These are phyloP conservation scores for Chymomyza procnemis DNA, from an alignment of 2,888 invertebrate genomes.

Conservation along the genomic window DNA sequence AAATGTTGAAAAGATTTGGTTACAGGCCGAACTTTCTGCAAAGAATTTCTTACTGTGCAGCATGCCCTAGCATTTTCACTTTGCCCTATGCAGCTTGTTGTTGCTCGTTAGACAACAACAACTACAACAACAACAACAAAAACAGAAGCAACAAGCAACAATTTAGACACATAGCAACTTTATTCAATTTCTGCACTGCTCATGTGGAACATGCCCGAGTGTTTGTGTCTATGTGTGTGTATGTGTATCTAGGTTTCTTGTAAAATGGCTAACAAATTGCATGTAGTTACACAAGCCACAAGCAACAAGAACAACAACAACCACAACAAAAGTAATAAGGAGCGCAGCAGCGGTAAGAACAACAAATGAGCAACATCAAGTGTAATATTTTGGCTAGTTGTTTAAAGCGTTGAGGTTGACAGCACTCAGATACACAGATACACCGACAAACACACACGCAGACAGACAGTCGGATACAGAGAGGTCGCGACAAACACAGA, in stretches of 20 bases:
- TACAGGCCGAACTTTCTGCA: neutral
- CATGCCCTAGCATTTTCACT: neutral
- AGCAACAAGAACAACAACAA: slow-evolving; percentile 9
- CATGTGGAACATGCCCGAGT: slow-evolving; percentile 30
- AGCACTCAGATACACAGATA: neutral
- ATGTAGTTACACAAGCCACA: slow-evolving; percentile 55
- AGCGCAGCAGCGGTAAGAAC: slow-evolving; percentile 17
- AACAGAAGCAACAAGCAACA: slow-evolving; percentile 7
- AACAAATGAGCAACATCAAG: slow-evolving; percentile 54
- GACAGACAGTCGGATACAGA: neutral
- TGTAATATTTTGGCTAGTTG: slow-evolving; percentile 53
- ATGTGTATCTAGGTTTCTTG: slow-evolving; percentile 33
- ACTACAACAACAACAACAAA: slow-evolving; percentile 11
- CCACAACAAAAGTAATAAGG: neutral
- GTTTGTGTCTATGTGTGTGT: slow-evolving; percentile 10
- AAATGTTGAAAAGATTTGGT: neutral
- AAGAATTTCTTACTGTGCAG: slow-evolving; percentile 2
- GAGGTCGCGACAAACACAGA: neutral
- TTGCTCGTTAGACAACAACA: slow-evolving; percentile 9
- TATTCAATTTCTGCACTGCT: slow-evolving; percentile 52
- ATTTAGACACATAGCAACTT: slow-evolving; percentile 34
- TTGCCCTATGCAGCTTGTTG: slow-evolving; percentile 5
- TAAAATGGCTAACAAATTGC: slow-evolving; percentile 70
- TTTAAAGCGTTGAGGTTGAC: slow-evolving; percentile 42
- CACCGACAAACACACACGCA: neutral